Evolutionary conservation across 2,797 vertebrate species (phyloP), one percentile per base, ranked within the genome.

Genomic region (Takifugu ocellatus): DNA sequence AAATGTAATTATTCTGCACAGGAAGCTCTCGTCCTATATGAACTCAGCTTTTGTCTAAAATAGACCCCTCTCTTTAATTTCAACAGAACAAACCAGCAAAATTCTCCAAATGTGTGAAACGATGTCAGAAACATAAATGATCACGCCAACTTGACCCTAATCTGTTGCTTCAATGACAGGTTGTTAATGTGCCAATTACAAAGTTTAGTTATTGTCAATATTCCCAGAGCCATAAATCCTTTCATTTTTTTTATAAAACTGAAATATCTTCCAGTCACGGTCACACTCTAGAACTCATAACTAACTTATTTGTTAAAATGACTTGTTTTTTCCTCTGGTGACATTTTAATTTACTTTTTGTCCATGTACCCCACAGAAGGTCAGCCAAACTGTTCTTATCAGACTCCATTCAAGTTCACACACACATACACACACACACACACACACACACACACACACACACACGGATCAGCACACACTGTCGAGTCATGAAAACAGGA

Each of bases 401-500:
- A 75, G 49, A 36, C 58, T 43, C 36, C 61, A 43, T 47, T 14
- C 47, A 49, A 2, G 10, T 15, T 14, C 5, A 49, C 47, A 25
- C 25, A 49, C 25, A 49, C 48, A 49, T 25, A 25, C 24, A 25
- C 26, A 60, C 54, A 52, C 49, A 48, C 51, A 12, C 31, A 50
- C 56, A 49, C 29, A 43, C 54, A 33, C 25, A 44, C n/a, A 68
- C 46, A 33, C 31, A 33, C 31, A 33, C 31, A 10, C 31, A 69
- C 36, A 43, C 21, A 21, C 21, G 25, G 24, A 25, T 17, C 56
- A 70, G 74, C 39, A 59, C 57, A 56, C 27, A 68, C 52, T 75
- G 74, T 76, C 56, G 62, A 61, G 66, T 68, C 46, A 58, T 70
- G 60, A 68, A 80, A 73, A 78, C 75, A 86, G 74, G 70, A 68